Conservation (phyloP, 2,888 invertebrate species). For the Andrena bucephala region DNA sequence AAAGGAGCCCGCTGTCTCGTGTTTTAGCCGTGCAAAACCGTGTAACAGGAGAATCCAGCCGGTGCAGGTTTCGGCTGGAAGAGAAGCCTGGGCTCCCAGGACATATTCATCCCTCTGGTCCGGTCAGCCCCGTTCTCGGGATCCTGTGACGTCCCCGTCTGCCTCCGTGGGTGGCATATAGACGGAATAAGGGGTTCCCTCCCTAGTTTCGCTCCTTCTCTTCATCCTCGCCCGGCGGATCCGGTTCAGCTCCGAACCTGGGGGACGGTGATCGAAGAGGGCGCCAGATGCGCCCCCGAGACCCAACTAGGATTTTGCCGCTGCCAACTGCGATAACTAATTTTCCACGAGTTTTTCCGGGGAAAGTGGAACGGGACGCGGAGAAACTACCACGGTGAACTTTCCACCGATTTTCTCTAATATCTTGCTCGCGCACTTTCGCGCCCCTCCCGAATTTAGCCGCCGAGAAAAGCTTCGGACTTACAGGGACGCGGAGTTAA, state of each 20-base stretch:
- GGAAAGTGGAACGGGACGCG: slow-evolving; percentile 20
- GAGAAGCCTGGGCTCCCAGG: slow-evolving; percentile 33
- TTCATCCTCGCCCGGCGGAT: slow-evolving; percentile 38
- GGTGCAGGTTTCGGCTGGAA: slow-evolving; percentile 29
- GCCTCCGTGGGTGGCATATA: slow-evolving; percentile 77
- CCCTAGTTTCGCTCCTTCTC: slow-evolving; percentile 12
- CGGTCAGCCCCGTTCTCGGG: slow-evolving; percentile 68
- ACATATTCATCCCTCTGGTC: slow-evolving; percentile 48
- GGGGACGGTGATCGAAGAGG: slow-evolving; percentile 54
- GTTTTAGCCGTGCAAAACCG: slow-evolving; percentile 11
- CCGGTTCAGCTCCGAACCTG: slow-evolving; percentile 39
- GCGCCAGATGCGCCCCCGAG: slow-evolving; percentile 66
- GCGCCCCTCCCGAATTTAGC: not conserved
- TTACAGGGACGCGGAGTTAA: too few species aligned
- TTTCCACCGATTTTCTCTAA: slow-evolving; percentile 10
- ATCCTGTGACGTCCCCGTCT: slow-evolving; percentile 56
- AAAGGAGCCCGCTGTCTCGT: slow-evolving; percentile 17
- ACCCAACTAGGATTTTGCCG: slow-evolving; percentile 54
- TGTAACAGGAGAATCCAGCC: slow-evolving; percentile 49
- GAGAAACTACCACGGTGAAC: not conserved
- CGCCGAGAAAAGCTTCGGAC: not conserved
- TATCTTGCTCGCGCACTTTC: not conserved
- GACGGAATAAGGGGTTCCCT: slow-evolving; percentile 73
- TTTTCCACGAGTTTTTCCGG: slow-evolving; percentile 56
- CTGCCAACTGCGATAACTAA: slow-evolving; percentile 58